Evolutionary conservation across 2,797 vertebrate species (phyloP), one percentile per base, ranked within the genome.

Genomic region (Characodon lateralis): DNA sequence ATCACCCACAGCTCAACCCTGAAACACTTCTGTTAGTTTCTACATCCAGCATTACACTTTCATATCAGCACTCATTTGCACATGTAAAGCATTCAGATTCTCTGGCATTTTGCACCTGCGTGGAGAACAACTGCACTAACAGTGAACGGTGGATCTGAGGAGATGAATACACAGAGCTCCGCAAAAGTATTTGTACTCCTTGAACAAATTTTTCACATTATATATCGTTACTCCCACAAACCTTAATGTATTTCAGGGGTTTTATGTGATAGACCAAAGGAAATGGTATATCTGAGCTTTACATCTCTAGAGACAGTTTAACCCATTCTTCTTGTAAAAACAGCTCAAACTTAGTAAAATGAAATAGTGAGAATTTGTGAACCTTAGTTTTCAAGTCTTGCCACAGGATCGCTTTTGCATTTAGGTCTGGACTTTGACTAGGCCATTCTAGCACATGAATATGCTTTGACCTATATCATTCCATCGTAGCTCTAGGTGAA

Each of bases 21-120:
- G 73, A 95, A 93, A 6, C n/a, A 85, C 55, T 12, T 95, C 73
- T 96, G 90, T 74, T 87, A 83, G 73, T 14, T 73, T 55, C 50
- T 22, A 0, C 48, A 28, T 39, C 16, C 28, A 24, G 0, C 39
- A 1, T 56, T 10, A 0, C 58, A 70, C n/a, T 78, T 8, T 0
- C 12, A 14, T 0, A 0, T 63, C 41, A 24, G 22, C 35, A 41
- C 35, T 26, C 14, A 0, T 72, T 58, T 58, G 39, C 72, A 73
- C 55, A 73, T 46, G 58, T 48, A n/a, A 2, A n/a, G 51, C 16
- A 2, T 75, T 69, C 24, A 28, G 26, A 46, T 51, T 66, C 8
- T 55, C 22, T 6, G 16, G 28, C 8, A 14, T 26, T 53, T 75
- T 72, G 43, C 41, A 41, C 61, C 26, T 16, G 26, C 39, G 1